Conservation (phyloP, 2,888 invertebrate species). For the Cephonodes hylas region DNA sequence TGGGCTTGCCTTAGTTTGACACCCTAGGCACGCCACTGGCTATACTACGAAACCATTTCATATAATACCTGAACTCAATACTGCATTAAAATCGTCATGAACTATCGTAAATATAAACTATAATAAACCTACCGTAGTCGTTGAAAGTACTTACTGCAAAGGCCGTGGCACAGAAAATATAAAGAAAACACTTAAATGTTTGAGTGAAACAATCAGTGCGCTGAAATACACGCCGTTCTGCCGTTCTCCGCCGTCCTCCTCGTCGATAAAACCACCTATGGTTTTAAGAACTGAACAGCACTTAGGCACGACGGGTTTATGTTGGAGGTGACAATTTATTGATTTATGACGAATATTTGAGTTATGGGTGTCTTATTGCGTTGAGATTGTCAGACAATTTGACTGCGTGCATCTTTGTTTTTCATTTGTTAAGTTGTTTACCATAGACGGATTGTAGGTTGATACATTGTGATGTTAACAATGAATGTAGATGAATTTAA, state of each 20-base stretch:
- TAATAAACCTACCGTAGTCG: not conserved
- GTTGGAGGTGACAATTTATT: conserved; percentile 18
- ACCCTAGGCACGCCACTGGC: no score
- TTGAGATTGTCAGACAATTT: no score
- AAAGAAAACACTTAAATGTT: conserved; percentile 33
- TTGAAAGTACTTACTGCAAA: not conserved
- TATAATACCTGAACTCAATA: no score
- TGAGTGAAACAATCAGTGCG: conserved; percentile 42
- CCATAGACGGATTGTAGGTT: no score
- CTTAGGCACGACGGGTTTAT: conserved; percentile 55
- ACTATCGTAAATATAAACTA: not conserved
- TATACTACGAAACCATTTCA: no score
- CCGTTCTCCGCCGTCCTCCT: conserved; percentile 34
- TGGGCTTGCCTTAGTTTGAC: no score
- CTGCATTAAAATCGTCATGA: not conserved
- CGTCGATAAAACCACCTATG: conserved; percentile 75
- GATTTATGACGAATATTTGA: not conserved
- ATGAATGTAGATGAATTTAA: no score
- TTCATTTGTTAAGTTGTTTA: no score
- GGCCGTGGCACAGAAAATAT: not conserved
- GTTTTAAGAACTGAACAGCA: conserved; percentile 75
- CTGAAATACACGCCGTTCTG: conserved; percentile 46
- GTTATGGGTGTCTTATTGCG: no score
- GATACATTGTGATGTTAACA: no score
- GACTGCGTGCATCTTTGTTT: no score